A percentile compares a stretch with the other conserved stretches of the same genome.
Evolutionary conservation across 2,888 invertebrate genomes (phyloP).

Genomic region (Ernsta delagoae): DNA sequence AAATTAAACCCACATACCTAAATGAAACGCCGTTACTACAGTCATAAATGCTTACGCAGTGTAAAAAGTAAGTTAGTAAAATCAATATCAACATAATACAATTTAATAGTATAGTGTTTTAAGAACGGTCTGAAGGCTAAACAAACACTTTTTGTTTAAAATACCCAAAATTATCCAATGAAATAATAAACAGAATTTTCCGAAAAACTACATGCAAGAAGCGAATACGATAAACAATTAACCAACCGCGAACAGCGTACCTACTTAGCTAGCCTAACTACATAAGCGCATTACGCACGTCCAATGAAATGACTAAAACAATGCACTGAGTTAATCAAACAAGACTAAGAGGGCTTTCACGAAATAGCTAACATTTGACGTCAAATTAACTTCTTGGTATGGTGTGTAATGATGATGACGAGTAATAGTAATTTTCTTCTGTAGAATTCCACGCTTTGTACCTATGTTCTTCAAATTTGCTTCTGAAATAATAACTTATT

Average conservation of each 20-base stretch:
- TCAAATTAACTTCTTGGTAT: constrained; percentile 30
- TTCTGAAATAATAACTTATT: no score
- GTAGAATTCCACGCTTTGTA: no score
- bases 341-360: constrained; percentile 25
- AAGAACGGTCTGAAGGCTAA: neutral
- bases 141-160: neutral
- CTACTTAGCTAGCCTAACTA: neutral
- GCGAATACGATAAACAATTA: constrained; percentile 20
- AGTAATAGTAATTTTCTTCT: neutral
- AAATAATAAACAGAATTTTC: constrained; percentile 36
- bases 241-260: neutral
- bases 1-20: no score
- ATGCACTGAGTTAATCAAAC: constrained; percentile 32
- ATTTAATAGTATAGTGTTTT: neutral
- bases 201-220: constrained; percentile 20
- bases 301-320: constrained; percentile 45
- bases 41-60: no score
- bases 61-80: no score
- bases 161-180: neutral
- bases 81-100: no score
- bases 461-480: no score
- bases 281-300: constrained; percentile 26
- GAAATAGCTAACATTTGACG: constrained; percentile 31
- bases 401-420: constrained; percentile 18
- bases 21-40: no score